Percentiles rank a stretch among this genome's conserved stretches.
Conservation (phyloP, 2,797 vertebrate species). For the Pseudomugil gertrudae region DNA sequence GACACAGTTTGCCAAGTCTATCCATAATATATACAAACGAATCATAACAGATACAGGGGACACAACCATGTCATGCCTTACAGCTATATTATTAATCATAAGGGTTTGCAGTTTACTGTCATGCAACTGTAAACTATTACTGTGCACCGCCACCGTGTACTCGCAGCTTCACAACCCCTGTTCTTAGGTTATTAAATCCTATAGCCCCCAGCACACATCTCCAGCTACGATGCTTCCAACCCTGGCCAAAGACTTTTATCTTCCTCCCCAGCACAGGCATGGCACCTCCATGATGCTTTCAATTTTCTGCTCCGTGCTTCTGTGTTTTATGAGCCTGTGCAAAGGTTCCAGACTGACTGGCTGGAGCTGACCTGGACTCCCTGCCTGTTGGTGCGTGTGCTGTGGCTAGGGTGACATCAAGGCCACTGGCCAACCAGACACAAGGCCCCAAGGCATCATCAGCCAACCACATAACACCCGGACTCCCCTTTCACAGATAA, state of each 20-base stretch:
- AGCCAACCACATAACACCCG: conserved; percentile 60
- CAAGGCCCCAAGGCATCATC: conserved; percentile 39
- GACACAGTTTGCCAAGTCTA: conserved; percentile 50
- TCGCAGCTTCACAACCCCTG: conserved; percentile 72
- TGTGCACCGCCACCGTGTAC: conserved; percentile 59
- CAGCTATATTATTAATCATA: conserved; percentile 76
- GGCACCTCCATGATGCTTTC: conserved; percentile 85
- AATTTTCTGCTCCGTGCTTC: conserved; percentile 86
- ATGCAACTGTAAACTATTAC: conserved; percentile 78
- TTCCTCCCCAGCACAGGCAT: conserved; percentile 78
- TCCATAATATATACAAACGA: conserved; percentile 68
- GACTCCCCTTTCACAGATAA: conserved; percentile 37
- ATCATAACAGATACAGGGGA: conserved; percentile 65
- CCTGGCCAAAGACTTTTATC: conserved; percentile 79
- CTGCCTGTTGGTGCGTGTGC: conserved; percentile 57
- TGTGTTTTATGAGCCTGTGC: conserved; percentile 83
- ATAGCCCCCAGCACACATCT: conserved; percentile 78
- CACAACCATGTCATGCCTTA: conserved; percentile 62
- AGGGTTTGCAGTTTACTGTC: conserved; percentile 74
- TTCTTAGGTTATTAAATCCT: conserved; percentile 74
- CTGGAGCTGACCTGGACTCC: conserved; percentile 69
- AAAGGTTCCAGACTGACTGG: conserved; percentile 78
- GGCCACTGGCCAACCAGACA: conserved; percentile 71
- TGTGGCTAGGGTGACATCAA: conserved; percentile 73
- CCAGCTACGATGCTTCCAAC: conserved; percentile 70